These are phyloP conservation scores for Pseudopleuronectes americanus DNA, from an alignment of 2,797 vertebrate species.

Conservation along the genomic window DNA sequence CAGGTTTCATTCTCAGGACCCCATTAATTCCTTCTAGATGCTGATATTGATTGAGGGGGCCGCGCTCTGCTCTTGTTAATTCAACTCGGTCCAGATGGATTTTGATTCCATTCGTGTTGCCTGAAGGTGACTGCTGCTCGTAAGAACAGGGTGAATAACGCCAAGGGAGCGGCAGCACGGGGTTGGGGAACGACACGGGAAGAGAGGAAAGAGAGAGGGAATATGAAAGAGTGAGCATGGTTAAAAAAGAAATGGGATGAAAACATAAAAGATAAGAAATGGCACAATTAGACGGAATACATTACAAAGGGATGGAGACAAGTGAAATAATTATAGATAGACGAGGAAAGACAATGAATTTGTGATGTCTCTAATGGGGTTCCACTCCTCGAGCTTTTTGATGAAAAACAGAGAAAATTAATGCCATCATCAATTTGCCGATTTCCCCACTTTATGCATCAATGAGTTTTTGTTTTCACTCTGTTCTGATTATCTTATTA, in stretches of 20 bases:
- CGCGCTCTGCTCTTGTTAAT: constrained; percentile 71
- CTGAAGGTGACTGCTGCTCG: constrained; percentile 59
- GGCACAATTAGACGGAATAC: background rate
- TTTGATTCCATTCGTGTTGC: constrained; percentile 69
- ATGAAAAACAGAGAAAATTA: constrained; percentile 37
- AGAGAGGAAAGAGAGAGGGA: background rate
- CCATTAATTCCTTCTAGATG: constrained; percentile 78
- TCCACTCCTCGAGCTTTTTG: constrained; percentile 25
- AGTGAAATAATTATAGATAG: background rate
- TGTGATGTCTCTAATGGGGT: constrained; percentile 3
- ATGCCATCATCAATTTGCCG: constrained; percentile 45
- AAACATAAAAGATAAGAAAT: background rate
- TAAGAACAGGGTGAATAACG: constrained; percentile 51
- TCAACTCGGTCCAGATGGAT: constrained; percentile 62
- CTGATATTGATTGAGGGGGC: constrained; percentile 69
- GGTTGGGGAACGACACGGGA: constrained; percentile 4
- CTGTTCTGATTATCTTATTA: constrained; percentile 49
- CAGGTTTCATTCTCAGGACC: constrained; percentile 73
- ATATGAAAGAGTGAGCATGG: background rate
- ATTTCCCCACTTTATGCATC: constrained; percentile 53
- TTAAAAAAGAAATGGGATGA: background rate
- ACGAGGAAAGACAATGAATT: background rate
- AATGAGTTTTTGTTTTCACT: constrained; percentile 50
- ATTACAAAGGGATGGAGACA: background rate
- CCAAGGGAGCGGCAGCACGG: constrained; percentile 5